These are phyloP conservation scores for Ornithoptera priamus DNA, from an alignment of 2,888 invertebrate genomes.

Conservation along the genomic window DNA sequence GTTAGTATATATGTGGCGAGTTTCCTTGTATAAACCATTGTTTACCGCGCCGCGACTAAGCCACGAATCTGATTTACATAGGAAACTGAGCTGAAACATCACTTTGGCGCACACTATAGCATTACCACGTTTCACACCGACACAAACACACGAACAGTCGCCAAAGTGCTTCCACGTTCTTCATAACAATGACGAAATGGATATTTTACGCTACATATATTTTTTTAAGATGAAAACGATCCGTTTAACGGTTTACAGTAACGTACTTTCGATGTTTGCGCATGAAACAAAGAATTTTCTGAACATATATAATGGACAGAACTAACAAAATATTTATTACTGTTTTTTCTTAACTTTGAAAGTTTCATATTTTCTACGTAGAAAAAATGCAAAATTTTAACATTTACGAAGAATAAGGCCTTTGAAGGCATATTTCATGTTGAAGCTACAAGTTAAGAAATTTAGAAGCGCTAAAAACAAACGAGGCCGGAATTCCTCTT, in stretches of 20 bases:
- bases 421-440: slow-evolving; percentile 16
- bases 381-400: not conserved
- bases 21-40: slow-evolving; percentile 35
- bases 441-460: slow-evolving; percentile 30
- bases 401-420: not conserved
- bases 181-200: slow-evolving; percentile 15
- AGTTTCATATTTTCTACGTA: not conserved
- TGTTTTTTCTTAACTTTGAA: not conserved
- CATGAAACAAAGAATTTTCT: not conserved
- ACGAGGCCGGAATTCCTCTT: slow-evolving; percentile 33
- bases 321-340: no score
- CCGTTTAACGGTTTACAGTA: not conserved
- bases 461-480: slow-evolving; percentile 34
- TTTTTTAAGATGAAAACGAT: slow-evolving; percentile 21
- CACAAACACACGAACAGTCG: slow-evolving; percentile 38
- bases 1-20: slow-evolving; percentile 31
- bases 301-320: not conserved
- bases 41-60: slow-evolving; percentile 38
- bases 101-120: slow-evolving; percentile 45
- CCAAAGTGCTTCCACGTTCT: slow-evolving; percentile 24
- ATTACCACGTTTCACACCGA: slow-evolving; percentile 48
- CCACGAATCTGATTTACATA: slow-evolving; percentile 61
- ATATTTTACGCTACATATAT: slow-evolving; percentile 13
- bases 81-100: slow-evolving; percentile 53
- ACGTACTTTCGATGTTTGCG: slow-evolving; percentile 2